Conservation (phyloP, 2,888 invertebrate species). For the Calliopum simillimum region DNA sequence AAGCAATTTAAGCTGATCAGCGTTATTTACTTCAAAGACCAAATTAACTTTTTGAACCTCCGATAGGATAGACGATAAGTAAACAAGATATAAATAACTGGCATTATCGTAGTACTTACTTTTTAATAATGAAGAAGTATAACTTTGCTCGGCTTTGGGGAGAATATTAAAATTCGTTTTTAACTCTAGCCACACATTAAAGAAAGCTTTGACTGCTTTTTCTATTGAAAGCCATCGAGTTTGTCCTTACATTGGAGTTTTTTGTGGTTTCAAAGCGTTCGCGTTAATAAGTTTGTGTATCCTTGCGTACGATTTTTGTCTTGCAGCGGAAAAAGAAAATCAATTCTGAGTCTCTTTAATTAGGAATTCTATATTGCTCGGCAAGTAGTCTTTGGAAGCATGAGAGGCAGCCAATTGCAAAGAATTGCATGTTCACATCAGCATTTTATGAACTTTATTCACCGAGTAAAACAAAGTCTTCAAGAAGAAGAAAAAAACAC, state of each 20-base stretch:
- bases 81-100: not conserved
- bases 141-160: not conserved
- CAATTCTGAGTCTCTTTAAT: slow-evolving; percentile 35
- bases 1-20: not conserved
- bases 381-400: slow-evolving; percentile 21
- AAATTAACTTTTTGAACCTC: slow-evolving; percentile 31
- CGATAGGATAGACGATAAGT: not conserved
- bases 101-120: not conserved
- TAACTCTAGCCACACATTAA: slow-evolving; percentile 32
- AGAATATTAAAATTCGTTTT: slow-evolving; percentile 17
- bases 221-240: slow-evolving; percentile 23
- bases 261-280: slow-evolving; percentile 7
- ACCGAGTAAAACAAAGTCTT: no score
- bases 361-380: slow-evolving; percentile 30
- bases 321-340: slow-evolving; percentile 28
- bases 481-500: no score
- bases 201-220: slow-evolving; percentile 26
- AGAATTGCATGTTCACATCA: no score
- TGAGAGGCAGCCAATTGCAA: slow-evolving; percentile 18
- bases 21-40: slow-evolving; percentile 9
- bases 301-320: slow-evolving; percentile 27
- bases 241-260: not conserved
- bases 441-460: no score
- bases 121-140: slow-evolving; percentile 4
- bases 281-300: slow-evolving; percentile 30